These are phyloP conservation scores for Drosophila limbata DNA, from an alignment of 2,888 invertebrate species.

Conservation along the genomic window DNA sequence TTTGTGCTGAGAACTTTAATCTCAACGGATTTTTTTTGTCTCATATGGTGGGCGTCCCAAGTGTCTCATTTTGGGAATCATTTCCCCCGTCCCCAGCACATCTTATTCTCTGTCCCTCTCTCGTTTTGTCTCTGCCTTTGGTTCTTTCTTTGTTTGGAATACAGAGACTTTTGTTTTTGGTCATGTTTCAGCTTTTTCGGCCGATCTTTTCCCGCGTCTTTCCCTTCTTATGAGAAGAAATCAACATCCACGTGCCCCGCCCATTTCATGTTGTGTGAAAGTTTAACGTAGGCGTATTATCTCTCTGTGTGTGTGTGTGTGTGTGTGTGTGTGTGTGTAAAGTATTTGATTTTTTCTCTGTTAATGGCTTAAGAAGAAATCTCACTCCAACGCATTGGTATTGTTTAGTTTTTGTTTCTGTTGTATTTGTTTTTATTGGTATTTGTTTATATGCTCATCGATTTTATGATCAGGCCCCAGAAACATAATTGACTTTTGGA, in stretches of 20 bases:
- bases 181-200: constrained; percentile 27
- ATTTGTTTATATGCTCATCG: constrained; percentile 51
- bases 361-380: constrained; percentile 52
- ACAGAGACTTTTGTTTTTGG: constrained; percentile 35
- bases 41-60: constrained; percentile 53
- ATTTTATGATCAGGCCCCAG: constrained; percentile 44
- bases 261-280: constrained; percentile 57
- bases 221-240: constrained; percentile 1
- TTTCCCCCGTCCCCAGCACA: constrained; percentile 8
- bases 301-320: neutral
- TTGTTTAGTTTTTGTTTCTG: constrained; percentile 28
- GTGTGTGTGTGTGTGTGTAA: constrained; percentile 5
- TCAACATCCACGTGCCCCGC: constrained; percentile 14
- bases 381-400: constrained; percentile 27
- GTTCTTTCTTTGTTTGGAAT: constrained; percentile 11
- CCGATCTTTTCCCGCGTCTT: constrained; percentile 16
- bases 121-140: neutral
- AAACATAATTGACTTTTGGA: constrained; percentile 40
- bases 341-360: constrained; percentile 31
- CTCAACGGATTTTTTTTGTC: constrained; percentile 4
- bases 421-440: constrained; percentile 10
- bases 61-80: constrained; percentile 43
- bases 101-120: neutral
- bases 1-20: constrained; percentile 5
- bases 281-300: constrained; percentile 62